Evolutionary conservation across 2,888 invertebrate species (phyloP).

Genomic region (Drosophila heteroneura): DNA sequence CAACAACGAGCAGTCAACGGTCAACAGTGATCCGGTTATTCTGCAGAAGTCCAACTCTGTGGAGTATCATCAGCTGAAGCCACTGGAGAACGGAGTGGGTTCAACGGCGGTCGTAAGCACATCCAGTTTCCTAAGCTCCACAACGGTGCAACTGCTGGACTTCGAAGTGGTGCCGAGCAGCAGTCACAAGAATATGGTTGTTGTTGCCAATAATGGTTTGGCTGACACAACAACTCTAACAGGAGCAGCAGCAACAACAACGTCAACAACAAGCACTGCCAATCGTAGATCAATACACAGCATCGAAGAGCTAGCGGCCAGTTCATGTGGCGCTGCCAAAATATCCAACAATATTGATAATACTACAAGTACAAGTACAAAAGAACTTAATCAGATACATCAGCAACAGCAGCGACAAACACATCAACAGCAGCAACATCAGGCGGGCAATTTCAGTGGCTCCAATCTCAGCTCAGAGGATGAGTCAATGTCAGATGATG

Average conservation of each 20-base stretch:
- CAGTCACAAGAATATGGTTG: slow-evolving; percentile 36
- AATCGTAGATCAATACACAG: slow-evolving; percentile 68
- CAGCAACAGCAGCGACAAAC: slow-evolving; percentile 46
- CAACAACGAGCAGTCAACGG: slow-evolving; percentile 16
- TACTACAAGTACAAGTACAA: slow-evolving; percentile 44
- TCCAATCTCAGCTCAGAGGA: slow-evolving; percentile 80
- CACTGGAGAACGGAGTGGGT: slow-evolving; percentile 37
- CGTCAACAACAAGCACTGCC: slow-evolving; percentile 43
- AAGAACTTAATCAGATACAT: slow-evolving; percentile 46
- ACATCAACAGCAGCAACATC: slow-evolving; percentile 44
- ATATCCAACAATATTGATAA: slow-evolving; percentile 31
- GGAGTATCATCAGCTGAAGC: slow-evolving; percentile 72
- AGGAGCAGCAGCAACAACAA: slow-evolving; percentile 34
- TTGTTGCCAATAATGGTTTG: slow-evolving; percentile 27
- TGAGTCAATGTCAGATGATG: slow-evolving; percentile 80
- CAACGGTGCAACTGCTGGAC: slow-evolving; percentile 62
- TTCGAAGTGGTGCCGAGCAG: slow-evolving; percentile 56
- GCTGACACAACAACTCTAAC: slow-evolving; percentile 45
- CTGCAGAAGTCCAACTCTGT: slow-evolving; percentile 40
- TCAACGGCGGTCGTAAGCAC: slow-evolving; percentile 40
- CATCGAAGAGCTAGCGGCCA: slow-evolving; percentile 74
- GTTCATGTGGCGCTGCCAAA: slow-evolving; percentile 60
- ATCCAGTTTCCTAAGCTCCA: slow-evolving; percentile 57
- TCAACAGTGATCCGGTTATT: slow-evolving; percentile 29
- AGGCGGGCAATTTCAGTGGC: slow-evolving; percentile 58